Evolutionary conservation across 2,113 vertebrate genomes (phyloP), one percentile per base, ranked within the genome.

Genomic region (Leuciscus idus): DNA sequence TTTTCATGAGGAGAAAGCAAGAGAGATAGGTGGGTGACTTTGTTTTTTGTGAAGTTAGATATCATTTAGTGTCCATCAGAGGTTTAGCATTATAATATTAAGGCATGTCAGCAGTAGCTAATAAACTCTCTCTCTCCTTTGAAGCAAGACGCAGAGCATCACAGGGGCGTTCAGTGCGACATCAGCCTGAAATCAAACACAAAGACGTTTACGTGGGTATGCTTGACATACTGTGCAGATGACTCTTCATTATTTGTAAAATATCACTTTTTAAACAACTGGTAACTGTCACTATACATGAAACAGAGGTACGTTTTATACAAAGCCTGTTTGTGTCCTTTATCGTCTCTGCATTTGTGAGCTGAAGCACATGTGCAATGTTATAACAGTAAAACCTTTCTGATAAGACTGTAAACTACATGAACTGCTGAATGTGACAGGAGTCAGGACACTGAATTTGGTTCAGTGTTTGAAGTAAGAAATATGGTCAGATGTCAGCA

Each of bases 111-210:
- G 57, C 83, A 85, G 52, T 7, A 75, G 7, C 33, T 82, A 33
- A 82, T 57, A 39, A 30, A 36, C 64, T 72, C 72, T 61, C 62
- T 87, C 72, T 61, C 62, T 87, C 46, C 50, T 83, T 43, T 74
- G 62, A 21, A 50, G 66, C 85, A 82, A 6, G 50, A 75, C 79
- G 86, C 62, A 78, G 74, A 80, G 43, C 73, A 84, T 61, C 61
- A 61, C 28, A 23, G 50, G 55, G 66, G 61, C 21, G 57, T 66
- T 26, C 19, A 15, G 23, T 50, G 57, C 8, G 72, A 84, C 36
- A 50, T 59, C 21, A 23, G 43, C 39, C 88, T 89, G 72, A 62
- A 89, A 89, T 28, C 28, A 52, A 88, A 72, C 33, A 50, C 17
- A 28, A 46, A 8, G 10, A 64, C 2, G 4, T 19, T 64, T 84